Evolutionary conservation across 2,888 invertebrate species (phyloP), one percentile per base, ranked within the genome.

Genomic region (Coelopa pilipes): DNA sequence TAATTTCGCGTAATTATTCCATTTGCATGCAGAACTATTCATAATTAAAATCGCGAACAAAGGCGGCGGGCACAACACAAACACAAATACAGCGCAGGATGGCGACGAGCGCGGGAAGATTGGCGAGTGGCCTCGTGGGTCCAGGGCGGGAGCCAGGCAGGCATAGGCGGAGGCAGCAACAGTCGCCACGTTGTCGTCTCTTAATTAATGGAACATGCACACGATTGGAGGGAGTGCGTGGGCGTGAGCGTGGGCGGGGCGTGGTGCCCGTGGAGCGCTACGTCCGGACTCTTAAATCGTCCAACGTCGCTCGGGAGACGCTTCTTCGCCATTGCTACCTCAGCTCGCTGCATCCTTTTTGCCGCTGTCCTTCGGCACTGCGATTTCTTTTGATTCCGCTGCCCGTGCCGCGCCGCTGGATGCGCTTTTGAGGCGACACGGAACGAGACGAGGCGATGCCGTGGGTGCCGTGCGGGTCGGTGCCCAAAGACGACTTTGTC

Each of bases 1-100:
- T 66, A 66, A 66, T 66, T 66, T 66, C 76, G 76, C 78, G 80
- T 85, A 84, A 83, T 83, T 85, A 84, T 84, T 82, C 82, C 83
- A 84, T 85, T 83, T 85, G 81, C 81, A 85, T 83, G 83, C 84
- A 84, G 17, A 50, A 45, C 13, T 70, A 34, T 34, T 55, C 46
- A 59, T 63, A 47, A 70, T 70, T 34, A 70, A 70, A 70, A 50
- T 63, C 53, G 50, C 10, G 50, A 55, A 71, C 53, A 71, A 21
- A 55, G 46, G 19, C 57, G 24, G 53, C 50, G 63, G 45, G 45
- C 62, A 34, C 34, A 50, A 50, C 17, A 19, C 17, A 49, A 34
- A 60, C 34, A 12, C 13, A 15, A 24, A 45, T 12, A 57, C 17
- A 55, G 55, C 47, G 63, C n/a, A 21, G 62, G 53, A 63, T 24